These are phyloP conservation scores for Cephus cinctus DNA, from an alignment of 1,140 invertebrate genomes.

Conservation along the genomic window DNA sequence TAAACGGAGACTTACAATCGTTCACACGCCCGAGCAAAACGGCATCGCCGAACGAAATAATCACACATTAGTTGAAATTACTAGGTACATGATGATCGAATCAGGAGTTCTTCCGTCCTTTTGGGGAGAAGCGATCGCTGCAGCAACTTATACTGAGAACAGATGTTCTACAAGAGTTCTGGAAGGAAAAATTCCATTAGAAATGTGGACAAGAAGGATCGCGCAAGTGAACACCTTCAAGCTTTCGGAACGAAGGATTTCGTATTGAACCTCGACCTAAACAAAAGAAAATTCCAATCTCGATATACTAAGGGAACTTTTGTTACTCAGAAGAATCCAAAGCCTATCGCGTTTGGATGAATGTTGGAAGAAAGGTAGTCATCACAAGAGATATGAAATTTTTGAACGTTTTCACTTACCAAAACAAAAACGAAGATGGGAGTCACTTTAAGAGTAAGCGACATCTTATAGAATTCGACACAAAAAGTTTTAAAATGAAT, in stretches of 20 bases:
- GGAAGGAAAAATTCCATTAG: constrained; percentile 15
- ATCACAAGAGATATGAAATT: constrained; percentile 4
- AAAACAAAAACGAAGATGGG: no score
- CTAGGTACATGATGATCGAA: constrained; percentile 20
- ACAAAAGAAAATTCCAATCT: constrained; percentile 23
- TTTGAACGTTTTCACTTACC: neutral
- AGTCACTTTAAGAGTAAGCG: no score
- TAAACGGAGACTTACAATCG: constrained; percentile 24
- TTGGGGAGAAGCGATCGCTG: constrained; percentile 23
- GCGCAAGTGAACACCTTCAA: constrained; percentile 15
- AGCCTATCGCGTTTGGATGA: constrained; percentile 25
- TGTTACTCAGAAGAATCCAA: constrained; percentile 30
- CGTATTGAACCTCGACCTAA: constrained; percentile 20
- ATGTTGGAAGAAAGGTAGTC: constrained; percentile 20
- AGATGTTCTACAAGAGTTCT: constrained; percentile 16
- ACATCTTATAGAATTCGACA: no score
- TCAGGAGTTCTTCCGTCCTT: constrained; percentile 11
- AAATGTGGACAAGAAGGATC: constrained; percentile 17
- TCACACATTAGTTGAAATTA: constrained; percentile 17
- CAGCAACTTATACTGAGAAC: constrained; percentile 21
- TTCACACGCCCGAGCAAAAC: constrained; percentile 38
- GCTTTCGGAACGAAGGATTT: constrained; percentile 26
- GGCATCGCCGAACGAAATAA: constrained; percentile 33
- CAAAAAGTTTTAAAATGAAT: no score
- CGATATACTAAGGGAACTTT: constrained; percentile 30